phyloP scores from a whole-genome alignment of 1,140 invertebrate species.

The Drosophila lacertosa region DNA sequence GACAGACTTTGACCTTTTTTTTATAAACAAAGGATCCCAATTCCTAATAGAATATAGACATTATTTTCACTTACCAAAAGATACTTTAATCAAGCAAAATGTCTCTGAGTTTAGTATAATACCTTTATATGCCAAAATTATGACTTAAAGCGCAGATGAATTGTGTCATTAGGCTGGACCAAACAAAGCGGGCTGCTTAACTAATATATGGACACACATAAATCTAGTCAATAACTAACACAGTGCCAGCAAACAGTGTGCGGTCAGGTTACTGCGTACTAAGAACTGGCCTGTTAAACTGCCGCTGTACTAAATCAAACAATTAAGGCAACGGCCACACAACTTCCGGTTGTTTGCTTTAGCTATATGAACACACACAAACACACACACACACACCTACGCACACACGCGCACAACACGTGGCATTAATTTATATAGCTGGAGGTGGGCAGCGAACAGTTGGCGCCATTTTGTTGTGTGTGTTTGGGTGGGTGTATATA shows the following conservation, averaged over 20 bases:
- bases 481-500: not conserved
- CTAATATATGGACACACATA: constrained; percentile 3
- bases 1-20: too few relatives aligned
- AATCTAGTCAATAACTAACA: constrained; percentile 13
- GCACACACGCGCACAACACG: constrained; percentile 26
- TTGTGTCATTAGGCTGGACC: not conserved
- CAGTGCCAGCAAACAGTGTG: constrained; percentile 31
- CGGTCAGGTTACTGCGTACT: too few relatives aligned
- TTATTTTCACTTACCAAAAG: too few relatives aligned
- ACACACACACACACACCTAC: constrained; percentile 17
- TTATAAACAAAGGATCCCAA: too few relatives aligned
- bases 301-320: constrained; percentile 57
- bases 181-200: not conserved
- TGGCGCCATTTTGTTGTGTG: constrained; percentile 51
- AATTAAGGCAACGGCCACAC: constrained; percentile 60
- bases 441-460: constrained; percentile 14
- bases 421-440: constrained; percentile 59
- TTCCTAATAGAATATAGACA: too few relatives aligned
- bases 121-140: not conserved
- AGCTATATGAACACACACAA: constrained; percentile 15
- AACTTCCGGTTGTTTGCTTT: constrained; percentile 65
- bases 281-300: constrained; percentile 18
- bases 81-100: too few relatives aligned
- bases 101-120: too few relatives aligned
- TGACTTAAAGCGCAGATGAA: not conserved